phyloP scores from a whole-genome alignment of 2,888 invertebrate genomes.

The Eupithecia dodoneata region DNA sequence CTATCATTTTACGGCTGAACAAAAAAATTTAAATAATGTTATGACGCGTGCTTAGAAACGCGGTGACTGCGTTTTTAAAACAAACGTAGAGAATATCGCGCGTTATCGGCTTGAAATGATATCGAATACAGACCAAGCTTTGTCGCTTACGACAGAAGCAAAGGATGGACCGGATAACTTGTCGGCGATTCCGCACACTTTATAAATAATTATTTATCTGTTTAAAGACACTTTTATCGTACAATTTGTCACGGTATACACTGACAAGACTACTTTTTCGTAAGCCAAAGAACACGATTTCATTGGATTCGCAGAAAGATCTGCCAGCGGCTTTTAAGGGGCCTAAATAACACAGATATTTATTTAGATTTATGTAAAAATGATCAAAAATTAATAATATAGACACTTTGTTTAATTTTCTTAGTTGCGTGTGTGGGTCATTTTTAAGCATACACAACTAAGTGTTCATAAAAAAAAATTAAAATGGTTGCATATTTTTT shows the following conservation, averaged over 20 bases:
- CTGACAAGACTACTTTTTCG: constrained; percentile 70
- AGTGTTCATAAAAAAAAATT: not conserved
- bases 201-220: constrained; percentile 56
- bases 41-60: too few relatives aligned
- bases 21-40: too few relatives aligned
- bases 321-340: not conserved
- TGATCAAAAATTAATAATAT: not conserved
- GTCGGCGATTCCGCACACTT: constrained; percentile 59
- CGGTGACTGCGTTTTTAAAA: too few relatives aligned
- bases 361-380: not conserved
- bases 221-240: constrained; percentile 64
- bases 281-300: constrained; percentile 60
- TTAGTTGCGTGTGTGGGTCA: not conserved
- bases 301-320: not conserved
- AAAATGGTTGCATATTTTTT: not conserved
- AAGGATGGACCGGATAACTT: constrained; percentile 42
- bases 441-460: not conserved
- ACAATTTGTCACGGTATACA: constrained; percentile 75
- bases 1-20: too few relatives aligned
- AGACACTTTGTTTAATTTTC: not conserved
- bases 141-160: constrained; percentile 41
- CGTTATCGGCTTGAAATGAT: not conserved
- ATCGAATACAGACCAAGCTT: constrained; percentile 19
- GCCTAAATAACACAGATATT: not conserved
- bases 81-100: not conserved